A percentile compares a stretch with the other conserved stretches of the same genome.
These are phyloP conservation scores for Silurus lanzhouensis DNA, from an alignment of 2,797 vertebrate species.

Conservation along the genomic window DNA sequence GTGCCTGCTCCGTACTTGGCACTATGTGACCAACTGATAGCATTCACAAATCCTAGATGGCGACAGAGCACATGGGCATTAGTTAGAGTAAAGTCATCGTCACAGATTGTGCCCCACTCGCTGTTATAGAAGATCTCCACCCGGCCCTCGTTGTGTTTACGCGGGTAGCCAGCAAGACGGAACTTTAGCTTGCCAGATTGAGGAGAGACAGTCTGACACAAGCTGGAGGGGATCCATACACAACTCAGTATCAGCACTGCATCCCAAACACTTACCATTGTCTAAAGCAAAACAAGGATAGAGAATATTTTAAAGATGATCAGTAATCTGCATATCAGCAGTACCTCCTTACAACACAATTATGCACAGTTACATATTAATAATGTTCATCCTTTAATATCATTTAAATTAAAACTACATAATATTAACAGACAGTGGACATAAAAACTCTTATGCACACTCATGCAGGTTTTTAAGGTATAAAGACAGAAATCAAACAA, in stretches of 20 bases:
- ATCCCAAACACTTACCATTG: conserved; percentile 40
- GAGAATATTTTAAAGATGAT: neutral
- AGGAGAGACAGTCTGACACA: conserved; percentile 68
- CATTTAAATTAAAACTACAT: too few relatives aligned
- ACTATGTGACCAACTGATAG: conserved; percentile 93
- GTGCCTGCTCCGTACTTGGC: conserved; percentile 93
- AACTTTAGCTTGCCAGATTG: conserved; percentile 74
- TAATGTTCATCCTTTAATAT: neutral
- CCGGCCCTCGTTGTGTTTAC: conserved; percentile 94
- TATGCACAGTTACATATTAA: neutral
- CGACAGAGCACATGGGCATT: conserved; percentile 91
- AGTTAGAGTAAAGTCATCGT: conserved; percentile 90
- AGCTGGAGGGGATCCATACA: conserved; percentile 67
- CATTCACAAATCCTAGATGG: conserved; percentile 89
- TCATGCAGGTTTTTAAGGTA: too few relatives aligned
- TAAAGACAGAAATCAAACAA: too few relatives aligned
- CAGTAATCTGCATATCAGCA: neutral
- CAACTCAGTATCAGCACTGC: conserved; percentile 68
- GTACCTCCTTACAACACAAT: neutral
- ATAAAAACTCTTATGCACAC: too few relatives aligned
- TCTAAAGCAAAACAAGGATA: conserved; percentile 35
- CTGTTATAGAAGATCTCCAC: conserved; percentile 88
- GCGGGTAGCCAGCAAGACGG: conserved; percentile 88
- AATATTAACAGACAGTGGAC: too few relatives aligned
- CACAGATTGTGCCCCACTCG: conserved; percentile 97